phyloP scores from a whole-genome alignment of 2,113 vertebrate genomes.

The Catagonus wagneri region DNA sequence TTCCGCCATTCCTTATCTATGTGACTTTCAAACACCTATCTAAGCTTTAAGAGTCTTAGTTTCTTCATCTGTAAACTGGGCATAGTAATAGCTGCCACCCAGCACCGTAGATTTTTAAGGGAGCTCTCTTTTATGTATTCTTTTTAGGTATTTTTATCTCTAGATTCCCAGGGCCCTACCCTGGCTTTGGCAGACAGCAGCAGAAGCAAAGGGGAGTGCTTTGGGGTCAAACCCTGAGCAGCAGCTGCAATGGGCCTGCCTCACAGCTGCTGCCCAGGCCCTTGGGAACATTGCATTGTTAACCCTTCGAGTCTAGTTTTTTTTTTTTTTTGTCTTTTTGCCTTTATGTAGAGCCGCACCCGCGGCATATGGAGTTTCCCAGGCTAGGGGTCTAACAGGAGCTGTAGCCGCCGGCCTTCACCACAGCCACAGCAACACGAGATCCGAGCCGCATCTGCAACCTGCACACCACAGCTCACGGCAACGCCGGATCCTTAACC shows the following conservation, averaged over 20 bases:
- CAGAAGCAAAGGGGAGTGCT: background rate
- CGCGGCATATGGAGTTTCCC: no score
- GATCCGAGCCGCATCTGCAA: no score
- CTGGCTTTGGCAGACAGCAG: conserved; percentile 50
- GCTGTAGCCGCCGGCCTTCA: no score
- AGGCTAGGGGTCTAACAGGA: no score
- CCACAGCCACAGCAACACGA: no score
- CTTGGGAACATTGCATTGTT: conserved; percentile 43
- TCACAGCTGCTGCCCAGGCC: conserved; percentile 48
- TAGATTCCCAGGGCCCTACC: background rate
- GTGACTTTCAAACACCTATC: background rate
- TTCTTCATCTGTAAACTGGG: conserved; percentile 35
- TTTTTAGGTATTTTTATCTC: background rate
- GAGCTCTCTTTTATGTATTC: background rate
- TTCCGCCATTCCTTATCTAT: background rate
- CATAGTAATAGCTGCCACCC: background rate
- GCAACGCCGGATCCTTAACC: no score
- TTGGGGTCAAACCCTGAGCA: conserved; percentile 21
- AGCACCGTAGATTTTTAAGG: background rate
- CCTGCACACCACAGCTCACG: no score
- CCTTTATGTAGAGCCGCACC: no score
- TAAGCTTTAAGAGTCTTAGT: conserved; percentile 32
- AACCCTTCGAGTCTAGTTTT: conserved; percentile 58
- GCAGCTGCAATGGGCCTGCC: conserved; percentile 57
- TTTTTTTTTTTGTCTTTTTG: no score